Conservation (phyloP, 2,888 invertebrate genomes). For the Parnassius mnemosyne region DNA sequence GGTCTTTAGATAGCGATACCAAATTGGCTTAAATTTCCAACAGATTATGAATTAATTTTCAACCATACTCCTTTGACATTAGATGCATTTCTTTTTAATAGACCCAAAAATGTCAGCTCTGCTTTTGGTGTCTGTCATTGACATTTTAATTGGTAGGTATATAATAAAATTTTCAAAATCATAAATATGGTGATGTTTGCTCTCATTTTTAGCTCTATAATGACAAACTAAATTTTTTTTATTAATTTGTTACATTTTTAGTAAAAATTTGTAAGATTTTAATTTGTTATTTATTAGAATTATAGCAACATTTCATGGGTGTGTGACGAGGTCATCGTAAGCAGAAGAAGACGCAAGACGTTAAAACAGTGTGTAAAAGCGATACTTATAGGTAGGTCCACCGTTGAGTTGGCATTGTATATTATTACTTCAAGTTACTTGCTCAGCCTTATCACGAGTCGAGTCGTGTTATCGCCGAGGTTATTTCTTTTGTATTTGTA, state of each 20-base stretch:
- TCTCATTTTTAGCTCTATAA: conserved; percentile 17
- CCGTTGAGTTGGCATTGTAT: conserved; percentile 74
- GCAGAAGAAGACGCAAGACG: conserved; percentile 37
- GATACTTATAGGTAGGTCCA: conserved; percentile 76
- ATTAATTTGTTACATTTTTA: background rate
- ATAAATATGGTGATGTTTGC: background rate
- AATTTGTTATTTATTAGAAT: background rate
- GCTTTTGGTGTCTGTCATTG: background rate
- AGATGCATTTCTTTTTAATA: conserved; percentile 11
- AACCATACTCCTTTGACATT: background rate
- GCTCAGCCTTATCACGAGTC: conserved; percentile 39
- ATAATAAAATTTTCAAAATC: conserved; percentile 7
- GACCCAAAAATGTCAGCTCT: background rate
- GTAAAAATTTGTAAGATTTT: conserved; percentile 8
- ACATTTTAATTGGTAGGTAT: conserved; percentile 3
- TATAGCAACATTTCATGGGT: conserved; percentile 67
- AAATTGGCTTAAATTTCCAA: background rate
- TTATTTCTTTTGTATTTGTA: conserved; percentile 65
- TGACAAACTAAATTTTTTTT: background rate
- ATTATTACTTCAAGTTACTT: conserved; percentile 65
- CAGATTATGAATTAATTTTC: conserved; percentile 4
- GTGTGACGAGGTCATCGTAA: conserved; percentile 51
- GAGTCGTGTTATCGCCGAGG: conserved; percentile 61
- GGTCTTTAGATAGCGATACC: conserved; percentile 24
- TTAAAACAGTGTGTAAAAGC: conserved; percentile 65